Conservation (phyloP, 2,888 invertebrate species). For the Nudaria mundana region DNA sequence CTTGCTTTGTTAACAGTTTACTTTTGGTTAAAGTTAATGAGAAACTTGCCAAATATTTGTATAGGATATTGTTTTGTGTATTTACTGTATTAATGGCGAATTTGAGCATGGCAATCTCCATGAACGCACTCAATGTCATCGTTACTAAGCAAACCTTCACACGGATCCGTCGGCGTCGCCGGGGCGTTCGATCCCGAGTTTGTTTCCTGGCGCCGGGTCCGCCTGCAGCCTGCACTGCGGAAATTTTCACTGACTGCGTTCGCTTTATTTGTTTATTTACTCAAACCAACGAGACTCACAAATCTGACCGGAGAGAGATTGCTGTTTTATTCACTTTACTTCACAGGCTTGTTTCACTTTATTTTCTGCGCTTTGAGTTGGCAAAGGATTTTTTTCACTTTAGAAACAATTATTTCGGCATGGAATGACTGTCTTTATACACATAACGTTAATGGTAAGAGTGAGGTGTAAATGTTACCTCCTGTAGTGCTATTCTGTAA, state of each 20-base stretch:
- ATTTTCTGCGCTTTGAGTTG: no score
- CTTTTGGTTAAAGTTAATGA: constrained; percentile 16
- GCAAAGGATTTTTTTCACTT: no score
- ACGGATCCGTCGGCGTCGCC: constrained; percentile 12
- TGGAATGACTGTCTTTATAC: no score
- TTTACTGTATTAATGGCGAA: no score
- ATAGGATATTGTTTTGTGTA: background rate
- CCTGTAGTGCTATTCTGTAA: no score
- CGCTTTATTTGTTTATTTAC: constrained; percentile 22
- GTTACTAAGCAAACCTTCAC: background rate
- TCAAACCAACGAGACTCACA: constrained; percentile 10
- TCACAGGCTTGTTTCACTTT: no score
- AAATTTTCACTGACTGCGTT: constrained; percentile 7
- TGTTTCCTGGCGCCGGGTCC: constrained; percentile 38
- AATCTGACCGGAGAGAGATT: constrained; percentile 7
- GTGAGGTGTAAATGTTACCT: no score
- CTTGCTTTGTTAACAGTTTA: constrained; percentile 5
- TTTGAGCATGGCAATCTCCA: no score
- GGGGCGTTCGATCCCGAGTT: constrained; percentile 32
- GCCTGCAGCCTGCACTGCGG: constrained; percentile 8
- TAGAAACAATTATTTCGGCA: no score
- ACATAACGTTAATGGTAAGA: no score
- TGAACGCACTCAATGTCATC: background rate
- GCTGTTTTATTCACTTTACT: background rate
- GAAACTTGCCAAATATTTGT: background rate